These are phyloP conservation scores for Malurus leucopterus DNA, from an alignment of 2,797 vertebrate genomes.

Conservation along the genomic window DNA sequence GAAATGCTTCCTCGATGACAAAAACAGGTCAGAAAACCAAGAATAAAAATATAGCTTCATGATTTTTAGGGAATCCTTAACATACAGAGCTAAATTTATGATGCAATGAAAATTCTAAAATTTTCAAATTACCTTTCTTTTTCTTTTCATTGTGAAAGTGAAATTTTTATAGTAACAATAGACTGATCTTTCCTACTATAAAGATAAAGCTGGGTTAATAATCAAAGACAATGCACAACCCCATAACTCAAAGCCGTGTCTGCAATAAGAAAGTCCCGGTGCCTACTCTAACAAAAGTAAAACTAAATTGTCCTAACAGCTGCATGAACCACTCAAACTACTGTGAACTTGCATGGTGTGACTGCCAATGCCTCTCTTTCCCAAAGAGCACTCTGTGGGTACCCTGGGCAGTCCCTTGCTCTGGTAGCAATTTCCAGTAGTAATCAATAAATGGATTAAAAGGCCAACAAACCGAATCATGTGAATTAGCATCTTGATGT, in stretches of 20 bases:
- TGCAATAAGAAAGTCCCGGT: neutral
- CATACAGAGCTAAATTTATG: neutral
- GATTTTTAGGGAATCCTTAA: neutral
- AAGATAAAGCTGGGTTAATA: neutral
- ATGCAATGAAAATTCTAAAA: neutral
- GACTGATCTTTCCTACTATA: neutral
- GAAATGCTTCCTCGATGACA: neutral
- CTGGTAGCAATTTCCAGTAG: neutral
- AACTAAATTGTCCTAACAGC: neutral
- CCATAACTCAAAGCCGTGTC: neutral
- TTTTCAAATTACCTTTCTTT: neutral
- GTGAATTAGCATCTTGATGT: neutral
- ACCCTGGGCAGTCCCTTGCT: neutral
- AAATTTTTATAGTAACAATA: neutral
- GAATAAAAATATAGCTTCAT: neutral
- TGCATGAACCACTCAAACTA: neutral
- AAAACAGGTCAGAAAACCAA: neutral
- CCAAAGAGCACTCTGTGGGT: neutral
- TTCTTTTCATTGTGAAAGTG: neutral
- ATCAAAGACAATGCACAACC: rapidly evolving
- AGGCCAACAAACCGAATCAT: neutral
- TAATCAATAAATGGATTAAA: constrained; percentile 1
- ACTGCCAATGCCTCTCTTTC: neutral
- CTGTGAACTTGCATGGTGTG: rapidly evolving
- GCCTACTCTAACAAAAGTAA: neutral